Percentiles rank a stretch among this genome's conserved stretches.
These are phyloP conservation scores for Polyommatus icarus DNA, from an alignment of 2,888 invertebrate species.

Conservation along the genomic window DNA sequence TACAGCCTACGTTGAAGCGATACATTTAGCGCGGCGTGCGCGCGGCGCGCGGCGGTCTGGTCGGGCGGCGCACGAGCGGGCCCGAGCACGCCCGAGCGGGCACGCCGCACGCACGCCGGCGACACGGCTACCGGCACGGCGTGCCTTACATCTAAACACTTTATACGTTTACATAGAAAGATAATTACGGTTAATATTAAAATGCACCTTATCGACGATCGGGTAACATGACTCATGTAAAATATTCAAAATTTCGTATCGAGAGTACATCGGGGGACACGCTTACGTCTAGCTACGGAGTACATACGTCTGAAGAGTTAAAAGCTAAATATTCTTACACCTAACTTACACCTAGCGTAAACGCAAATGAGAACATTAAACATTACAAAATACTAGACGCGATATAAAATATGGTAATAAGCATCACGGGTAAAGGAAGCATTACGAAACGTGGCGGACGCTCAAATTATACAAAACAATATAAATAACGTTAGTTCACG, in stretches of 20 bases:
- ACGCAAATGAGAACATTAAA: constrained; percentile 66
- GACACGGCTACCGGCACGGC: constrained; percentile 71
- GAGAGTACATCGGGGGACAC: constrained; percentile 40
- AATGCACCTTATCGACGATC: constrained; percentile 72
- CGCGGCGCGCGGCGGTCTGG: neutral
- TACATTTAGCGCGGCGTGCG: constrained; percentile 73
- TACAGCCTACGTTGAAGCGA: constrained; percentile 74
- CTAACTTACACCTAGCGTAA: constrained; percentile 69
- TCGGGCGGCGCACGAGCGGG: neutral
- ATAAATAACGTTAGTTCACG: constrained; percentile 64
- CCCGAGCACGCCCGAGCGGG: neutral
- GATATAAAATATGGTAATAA: constrained; percentile 69
- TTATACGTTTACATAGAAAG: constrained; percentile 67
- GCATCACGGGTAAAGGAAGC: constrained; percentile 73
- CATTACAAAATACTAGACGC: constrained; percentile 53
- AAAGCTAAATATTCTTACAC: constrained; percentile 64
- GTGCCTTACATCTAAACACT: constrained; percentile 69
- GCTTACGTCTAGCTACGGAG: constrained; percentile 65
- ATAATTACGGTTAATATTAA: constrained; percentile 71
- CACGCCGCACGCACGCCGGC: constrained; percentile 38
- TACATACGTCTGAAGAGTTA: constrained; percentile 71
- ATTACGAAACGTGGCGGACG: constrained; percentile 57
- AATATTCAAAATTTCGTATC: constrained; percentile 59
- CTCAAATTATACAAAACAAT: constrained; percentile 57
- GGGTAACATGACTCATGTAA: constrained; percentile 56